Percentiles rank a stretch among this genome's conserved stretches.
phyloP scores from a whole-genome alignment of 2,888 invertebrate genomes.

The Pediacus dermestoides region DNA sequence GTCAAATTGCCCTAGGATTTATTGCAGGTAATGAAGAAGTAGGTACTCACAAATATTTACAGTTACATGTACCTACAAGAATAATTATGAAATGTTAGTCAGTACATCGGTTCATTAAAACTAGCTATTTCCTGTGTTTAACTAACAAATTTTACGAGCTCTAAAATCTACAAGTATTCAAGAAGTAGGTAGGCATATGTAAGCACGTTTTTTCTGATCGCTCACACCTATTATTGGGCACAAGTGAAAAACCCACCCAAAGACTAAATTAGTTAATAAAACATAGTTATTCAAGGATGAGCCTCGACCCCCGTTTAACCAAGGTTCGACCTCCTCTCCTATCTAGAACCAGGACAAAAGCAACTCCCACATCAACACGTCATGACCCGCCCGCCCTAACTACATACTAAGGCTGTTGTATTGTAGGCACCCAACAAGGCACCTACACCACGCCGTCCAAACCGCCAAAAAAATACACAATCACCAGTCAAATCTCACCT shows the following conservation, averaged over 20 bases:
- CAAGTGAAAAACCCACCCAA: slow-evolving; percentile 22
- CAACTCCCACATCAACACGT: slow-evolving; percentile 36
- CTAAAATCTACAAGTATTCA: too few relatives aligned
- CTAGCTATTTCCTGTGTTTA: too few relatives aligned
- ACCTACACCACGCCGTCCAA: slow-evolving; percentile 6
- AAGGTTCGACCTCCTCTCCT: slow-evolving; percentile 45
- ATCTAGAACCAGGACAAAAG: slow-evolving; percentile 33
- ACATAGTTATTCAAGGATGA: slow-evolving; percentile 24
- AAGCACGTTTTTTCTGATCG: too few relatives aligned
- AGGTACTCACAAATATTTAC: too few relatives aligned
- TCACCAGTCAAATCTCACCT: slow-evolving; percentile 33
- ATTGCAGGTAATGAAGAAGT: too few relatives aligned
- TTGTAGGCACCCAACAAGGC: slow-evolving; percentile 1
- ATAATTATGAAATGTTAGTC: too few relatives aligned
- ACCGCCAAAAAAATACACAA: slow-evolving; percentile 17
- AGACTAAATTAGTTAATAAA: slow-evolving; percentile 21
- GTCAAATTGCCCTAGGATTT: too few relatives aligned
- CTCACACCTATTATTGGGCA: slow-evolving; percentile 23
- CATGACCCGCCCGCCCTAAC: slow-evolving; percentile 35
- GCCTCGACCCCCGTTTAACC: slow-evolving; percentile 37
- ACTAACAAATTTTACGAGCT: too few relatives aligned
- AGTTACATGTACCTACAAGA: too few relatives aligned
- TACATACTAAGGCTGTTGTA: slow-evolving; percentile 6
- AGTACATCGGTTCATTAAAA: too few relatives aligned
- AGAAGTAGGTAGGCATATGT: too few relatives aligned